Evolutionary conservation across 2,888 invertebrate genomes (phyloP).

Genomic region (Trisateles emortualis): DNA sequence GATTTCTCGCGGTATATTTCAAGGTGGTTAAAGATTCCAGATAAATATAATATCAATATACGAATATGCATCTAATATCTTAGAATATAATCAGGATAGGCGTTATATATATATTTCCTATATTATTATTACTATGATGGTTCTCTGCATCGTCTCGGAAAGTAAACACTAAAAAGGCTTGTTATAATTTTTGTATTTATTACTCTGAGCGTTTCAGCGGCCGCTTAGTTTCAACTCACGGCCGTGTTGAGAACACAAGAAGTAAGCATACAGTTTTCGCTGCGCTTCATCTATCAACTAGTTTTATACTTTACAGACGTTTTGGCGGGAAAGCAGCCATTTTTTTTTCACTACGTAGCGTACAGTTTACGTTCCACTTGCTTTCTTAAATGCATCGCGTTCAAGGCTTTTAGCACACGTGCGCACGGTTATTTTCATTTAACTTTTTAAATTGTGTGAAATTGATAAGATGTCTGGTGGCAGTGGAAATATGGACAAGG

Average conservation of each 20-base stretch:
- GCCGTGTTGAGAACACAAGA: constrained; percentile 52
- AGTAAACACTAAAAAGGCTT: neutral
- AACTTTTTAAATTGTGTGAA: constrained; percentile 16
- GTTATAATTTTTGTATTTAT: constrained; percentile 56
- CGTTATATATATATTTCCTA: too few relatives aligned
- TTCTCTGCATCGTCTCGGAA: neutral
- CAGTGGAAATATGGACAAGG: constrained; percentile 55
- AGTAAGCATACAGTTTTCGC: constrained; percentile 42
- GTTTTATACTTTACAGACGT: constrained; percentile 44
- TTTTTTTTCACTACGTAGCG: constrained; percentile 17
- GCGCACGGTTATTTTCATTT: constrained; percentile 28
- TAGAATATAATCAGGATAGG: too few relatives aligned
- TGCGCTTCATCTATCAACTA: constrained; percentile 57
- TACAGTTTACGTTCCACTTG: constrained; percentile 31
- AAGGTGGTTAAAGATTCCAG: too few relatives aligned
- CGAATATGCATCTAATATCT: too few relatives aligned
- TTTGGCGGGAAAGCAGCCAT: constrained; percentile 60
- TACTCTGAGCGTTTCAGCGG: constrained; percentile 57
- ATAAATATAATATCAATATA: too few relatives aligned
- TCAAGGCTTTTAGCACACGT: constrained; percentile 52
- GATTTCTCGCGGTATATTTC: too few relatives aligned
- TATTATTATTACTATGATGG: too few relatives aligned
- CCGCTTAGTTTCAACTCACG: constrained; percentile 57
- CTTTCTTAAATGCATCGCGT: constrained; percentile 45
- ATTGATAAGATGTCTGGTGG: constrained; percentile 43